Conservation (phyloP, 1,140 invertebrate genomes). For the Drosophila mauritiana region DNA sequence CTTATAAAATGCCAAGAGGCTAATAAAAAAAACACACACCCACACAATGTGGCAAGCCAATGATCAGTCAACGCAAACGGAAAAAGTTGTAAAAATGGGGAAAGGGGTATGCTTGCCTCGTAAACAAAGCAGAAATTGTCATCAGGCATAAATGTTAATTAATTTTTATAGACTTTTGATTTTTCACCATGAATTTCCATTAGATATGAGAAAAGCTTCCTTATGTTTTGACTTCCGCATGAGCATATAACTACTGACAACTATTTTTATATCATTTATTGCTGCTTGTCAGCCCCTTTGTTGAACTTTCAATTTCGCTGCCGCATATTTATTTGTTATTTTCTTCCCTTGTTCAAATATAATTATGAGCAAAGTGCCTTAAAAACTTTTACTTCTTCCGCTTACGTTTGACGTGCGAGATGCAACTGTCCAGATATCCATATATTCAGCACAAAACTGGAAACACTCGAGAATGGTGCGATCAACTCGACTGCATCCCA, state of each 20-base stretch:
- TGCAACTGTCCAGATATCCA: constrained; percentile 36
- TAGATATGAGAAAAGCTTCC: constrained; percentile 50
- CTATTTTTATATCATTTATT: constrained; percentile 25
- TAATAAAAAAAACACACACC: constrained; percentile 39
- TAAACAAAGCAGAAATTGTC: constrained; percentile 47
- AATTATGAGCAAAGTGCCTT: constrained; percentile 52
- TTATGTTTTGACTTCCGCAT: constrained; percentile 56
- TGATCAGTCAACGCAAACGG: background rate
- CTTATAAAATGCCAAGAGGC: constrained; percentile 33
- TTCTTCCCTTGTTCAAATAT: constrained; percentile 27
- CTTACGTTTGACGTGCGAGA: constrained; percentile 35
- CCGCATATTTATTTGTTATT: constrained; percentile 12
- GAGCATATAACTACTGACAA: constrained; percentile 31
- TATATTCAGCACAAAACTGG: constrained; percentile 44
- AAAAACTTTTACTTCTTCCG: constrained; percentile 71
- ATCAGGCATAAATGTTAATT: constrained; percentile 60
- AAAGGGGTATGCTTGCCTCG: background rate
- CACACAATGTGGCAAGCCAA: constrained; percentile 22
- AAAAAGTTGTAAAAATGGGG: background rate
- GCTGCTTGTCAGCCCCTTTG: constrained; percentile 29
- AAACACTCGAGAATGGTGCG: constrained; percentile 46
- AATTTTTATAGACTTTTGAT: constrained; percentile 66
- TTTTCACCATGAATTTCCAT: constrained; percentile 54
- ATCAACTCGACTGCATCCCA: constrained; percentile 38
- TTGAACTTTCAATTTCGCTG: constrained; percentile 65